Percentiles rank a stretch among this genome's conserved stretches.
Conservation (phyloP, 35 echinoderm and acorn worm genomes). For the Hemicentrotus pulcherrimus region DNA sequence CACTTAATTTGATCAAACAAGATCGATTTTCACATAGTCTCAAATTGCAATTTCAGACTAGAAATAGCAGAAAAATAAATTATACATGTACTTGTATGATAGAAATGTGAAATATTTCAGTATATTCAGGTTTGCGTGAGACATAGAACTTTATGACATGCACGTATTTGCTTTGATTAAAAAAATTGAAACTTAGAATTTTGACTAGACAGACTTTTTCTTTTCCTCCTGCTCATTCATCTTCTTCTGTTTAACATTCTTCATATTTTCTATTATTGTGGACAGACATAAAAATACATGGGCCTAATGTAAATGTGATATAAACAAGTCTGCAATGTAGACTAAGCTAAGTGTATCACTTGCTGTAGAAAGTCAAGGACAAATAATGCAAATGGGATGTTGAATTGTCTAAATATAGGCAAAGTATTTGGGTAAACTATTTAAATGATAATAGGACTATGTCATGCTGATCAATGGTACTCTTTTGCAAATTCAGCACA, state of each 20-base stretch:
- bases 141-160: neutral
- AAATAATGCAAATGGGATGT: neutral
- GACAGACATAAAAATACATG: too few species aligned
- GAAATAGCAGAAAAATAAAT: neutral
- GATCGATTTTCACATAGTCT: slow-evolving; percentile 1
- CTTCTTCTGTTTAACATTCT: too few species aligned
- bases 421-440: neutral
- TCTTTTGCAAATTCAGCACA: neutral
- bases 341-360: neutral
- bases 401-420: neutral
- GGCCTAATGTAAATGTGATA: neutral
- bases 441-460: neutral
- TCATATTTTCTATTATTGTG: too few species aligned
- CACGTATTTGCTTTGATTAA: too few species aligned
- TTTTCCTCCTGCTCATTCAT: too few species aligned
- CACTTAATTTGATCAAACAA: neutral
- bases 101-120: neutral
- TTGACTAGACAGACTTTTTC: too few species aligned
- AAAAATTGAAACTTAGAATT: too few species aligned
- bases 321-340: neutral
- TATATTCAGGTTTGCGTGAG: neutral
- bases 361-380: neutral
- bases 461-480: neutral
- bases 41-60: neutral
- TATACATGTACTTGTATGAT: neutral